Evolutionary conservation across 2,113 vertebrate genomes (phyloP), one percentile per base, ranked within the genome.

Genomic region (Myrmecobius fasciatus): DNA sequence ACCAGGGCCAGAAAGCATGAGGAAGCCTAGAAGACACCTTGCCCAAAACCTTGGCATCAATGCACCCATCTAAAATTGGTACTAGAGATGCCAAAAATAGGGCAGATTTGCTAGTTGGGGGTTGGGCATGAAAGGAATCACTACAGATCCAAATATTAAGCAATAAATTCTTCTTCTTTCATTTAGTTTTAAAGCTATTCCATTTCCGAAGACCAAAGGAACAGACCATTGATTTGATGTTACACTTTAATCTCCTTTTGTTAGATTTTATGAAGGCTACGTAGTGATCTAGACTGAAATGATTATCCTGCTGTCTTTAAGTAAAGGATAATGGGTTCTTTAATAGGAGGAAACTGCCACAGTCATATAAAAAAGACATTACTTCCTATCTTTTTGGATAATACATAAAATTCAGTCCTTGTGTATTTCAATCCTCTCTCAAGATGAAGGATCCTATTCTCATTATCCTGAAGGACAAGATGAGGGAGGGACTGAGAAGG

Each of bases 1-100:
- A 96, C 67, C 43, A 31, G 96, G 93, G 0, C 4, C 93, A 95
- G 96, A 96, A 97, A 97, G 46, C 60, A 95, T 8, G 94, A 97
- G 96, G 93, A 98, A 98, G 96, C 94, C 95, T 4, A 91, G 96
- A 83, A 46, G 0, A 0, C 12, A 89, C 91, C 97, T 96, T 93
- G 17, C 28, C 12, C 91, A 43, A 96, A 94, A 0, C 3, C 0
- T 89, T 0, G 9, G 26, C 52, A 95, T 93, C 95, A 17, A 5
- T 91, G 49, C 47, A 94, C 26, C 26, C 53, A 25, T 95, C 96
- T 95, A 94, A 97, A 97, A 92, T 12, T 95, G 31, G 92, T 92
- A 46, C 67, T 91, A 53, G 95, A 94, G 91, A 93, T 14, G 36
- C 53, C 52, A 94, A 49, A 95, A 95, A 83, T 89, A 89, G 94